Evolutionary conservation across 2,888 invertebrate genomes (phyloP).

Genomic region (Phortica magna): DNA sequence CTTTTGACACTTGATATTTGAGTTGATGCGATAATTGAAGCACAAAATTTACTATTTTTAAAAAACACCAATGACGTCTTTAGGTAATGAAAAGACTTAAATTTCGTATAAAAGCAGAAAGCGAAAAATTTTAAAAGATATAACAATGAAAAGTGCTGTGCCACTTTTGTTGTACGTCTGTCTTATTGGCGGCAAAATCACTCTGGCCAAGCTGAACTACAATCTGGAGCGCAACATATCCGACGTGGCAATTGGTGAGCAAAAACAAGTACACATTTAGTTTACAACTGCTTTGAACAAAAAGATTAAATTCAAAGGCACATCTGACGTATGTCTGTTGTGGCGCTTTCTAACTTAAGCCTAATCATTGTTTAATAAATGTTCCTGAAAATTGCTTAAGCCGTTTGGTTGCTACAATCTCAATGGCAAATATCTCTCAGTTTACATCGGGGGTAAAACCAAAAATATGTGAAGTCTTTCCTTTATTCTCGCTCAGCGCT

Average conservation of each 20-base stretch:
- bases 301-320: too few relatives aligned
- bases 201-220: slow-evolving; percentile 38
- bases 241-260: slow-evolving; percentile 67
- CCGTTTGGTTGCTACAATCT: slow-evolving; percentile 13
- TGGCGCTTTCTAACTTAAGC: background rate
- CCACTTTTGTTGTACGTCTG: slow-evolving; percentile 3
- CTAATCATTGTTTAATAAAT: slow-evolving; percentile 2
- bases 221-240: slow-evolving; percentile 61
- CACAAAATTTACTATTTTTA: slow-evolving; percentile 55
- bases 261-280: background rate
- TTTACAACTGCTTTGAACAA: background rate
- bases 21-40: slow-evolving; percentile 68
- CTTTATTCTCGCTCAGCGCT: too few relatives aligned
- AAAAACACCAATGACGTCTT: slow-evolving; percentile 4
- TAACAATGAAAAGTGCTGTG: slow-evolving; percentile 8
- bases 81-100: background rate
- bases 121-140: background rate
- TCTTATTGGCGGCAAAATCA: background rate
- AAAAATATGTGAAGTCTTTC: too few relatives aligned
- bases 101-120: slow-evolving; percentile 11
- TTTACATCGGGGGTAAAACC: too few relatives aligned
- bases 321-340: too few relatives aligned
- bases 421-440: too few relatives aligned
- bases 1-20: slow-evolving; percentile 68
- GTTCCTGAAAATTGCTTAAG: slow-evolving; percentile 30